Conservation (phyloP, 1,140 invertebrate species). For the Brachionus manjavacas region DNA sequence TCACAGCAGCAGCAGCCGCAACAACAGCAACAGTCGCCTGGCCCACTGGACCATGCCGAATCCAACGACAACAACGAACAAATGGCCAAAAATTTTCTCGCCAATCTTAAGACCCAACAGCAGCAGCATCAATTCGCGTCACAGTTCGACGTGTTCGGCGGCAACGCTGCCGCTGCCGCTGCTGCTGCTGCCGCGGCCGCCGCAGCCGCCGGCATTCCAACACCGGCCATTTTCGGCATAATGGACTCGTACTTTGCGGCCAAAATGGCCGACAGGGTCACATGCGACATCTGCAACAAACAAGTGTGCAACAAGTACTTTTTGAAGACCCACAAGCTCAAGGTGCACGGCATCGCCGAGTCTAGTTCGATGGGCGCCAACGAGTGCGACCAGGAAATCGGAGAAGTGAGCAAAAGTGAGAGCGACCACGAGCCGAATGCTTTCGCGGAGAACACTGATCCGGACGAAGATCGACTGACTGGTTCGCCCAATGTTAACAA, state of each 20-base stretch:
- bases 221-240: slow-evolving; percentile 31
- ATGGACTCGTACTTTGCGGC: slow-evolving; percentile 47
- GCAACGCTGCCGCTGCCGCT: slow-evolving; percentile 24
- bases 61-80: neutral
- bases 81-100: neutral
- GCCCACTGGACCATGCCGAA: neutral
- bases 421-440: neutral
- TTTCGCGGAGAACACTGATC: neutral
- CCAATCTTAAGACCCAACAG: neutral
- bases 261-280: slow-evolving; percentile 61
- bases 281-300: slow-evolving; percentile 98
- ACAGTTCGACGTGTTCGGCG: slow-evolving; percentile 32
- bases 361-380: neutral
- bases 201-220: slow-evolving; percentile 27
- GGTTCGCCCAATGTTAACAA: neutral
- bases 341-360: slow-evolving; percentile 85
- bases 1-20: too few species aligned
- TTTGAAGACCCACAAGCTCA: slow-evolving; percentile 98
- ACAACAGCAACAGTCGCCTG: too few species aligned
- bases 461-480: neutral
- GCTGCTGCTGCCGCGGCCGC: slow-evolving; percentile 34
- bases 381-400: neutral
- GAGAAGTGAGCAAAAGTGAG: slow-evolving; percentile 16
- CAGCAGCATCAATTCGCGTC: slow-evolving; percentile 29
- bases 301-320: slow-evolving; percentile 96